Evolutionary conservation across 1,140 invertebrate genomes (phyloP).

Genomic region (Brachionus rotundiformis): DNA sequence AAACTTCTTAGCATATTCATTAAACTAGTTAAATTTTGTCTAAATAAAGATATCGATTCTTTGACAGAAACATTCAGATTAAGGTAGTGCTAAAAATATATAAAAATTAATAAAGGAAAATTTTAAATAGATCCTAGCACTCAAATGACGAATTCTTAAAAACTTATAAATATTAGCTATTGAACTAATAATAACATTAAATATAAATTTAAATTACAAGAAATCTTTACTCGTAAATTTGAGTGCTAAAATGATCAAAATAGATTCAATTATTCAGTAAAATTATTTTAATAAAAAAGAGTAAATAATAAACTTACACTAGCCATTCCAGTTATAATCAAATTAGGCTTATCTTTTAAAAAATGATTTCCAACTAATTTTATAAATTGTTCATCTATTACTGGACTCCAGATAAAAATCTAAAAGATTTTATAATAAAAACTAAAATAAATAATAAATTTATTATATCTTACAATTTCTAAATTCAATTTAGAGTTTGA

Average conservation of each 20-base stretch:
- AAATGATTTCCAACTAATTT: constrained; percentile 15
- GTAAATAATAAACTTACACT: neutral
- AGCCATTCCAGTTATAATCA: constrained; percentile 28
- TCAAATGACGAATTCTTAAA: no score
- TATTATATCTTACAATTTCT: constrained; percentile 40
- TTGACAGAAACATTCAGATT: neutral
- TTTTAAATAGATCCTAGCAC: no score
- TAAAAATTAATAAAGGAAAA: no score
- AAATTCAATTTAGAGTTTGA: neutral
- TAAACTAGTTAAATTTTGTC: neutral
- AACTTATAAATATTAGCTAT: no score
- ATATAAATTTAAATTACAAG: no score
- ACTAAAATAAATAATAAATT: no score
- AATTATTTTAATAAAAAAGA: neutral
- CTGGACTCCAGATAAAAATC: constrained; percentile 38
- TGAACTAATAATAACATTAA: no score
- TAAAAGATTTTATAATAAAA: no score
- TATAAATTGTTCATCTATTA: constrained; percentile 18
- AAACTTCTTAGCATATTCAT: neutral
- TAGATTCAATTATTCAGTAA: no score
- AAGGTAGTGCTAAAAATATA: neutral
- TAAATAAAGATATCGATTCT: neutral
- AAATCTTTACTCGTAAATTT: no score
- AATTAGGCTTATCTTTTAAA: neutral
- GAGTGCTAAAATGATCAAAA: no score